phyloP scores from a whole-genome alignment of 30 jellyfish, hydroid and myxozoan species.

The Pelagia noctiluca region DNA sequence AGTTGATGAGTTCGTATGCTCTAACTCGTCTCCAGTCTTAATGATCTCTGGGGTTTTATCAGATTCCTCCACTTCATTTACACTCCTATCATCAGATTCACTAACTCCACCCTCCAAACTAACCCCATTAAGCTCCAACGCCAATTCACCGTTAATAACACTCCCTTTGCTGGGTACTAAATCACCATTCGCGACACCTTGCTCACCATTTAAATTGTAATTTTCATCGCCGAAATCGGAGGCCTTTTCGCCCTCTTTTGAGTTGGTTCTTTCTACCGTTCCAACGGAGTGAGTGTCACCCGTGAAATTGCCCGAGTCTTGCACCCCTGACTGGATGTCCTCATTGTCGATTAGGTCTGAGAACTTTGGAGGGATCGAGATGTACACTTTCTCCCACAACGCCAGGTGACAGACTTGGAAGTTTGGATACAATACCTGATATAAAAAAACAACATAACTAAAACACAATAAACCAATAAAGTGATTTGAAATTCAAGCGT shows the following conservation, averaged over 20 bases:
- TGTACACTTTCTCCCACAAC: slow-evolving; percentile 81
- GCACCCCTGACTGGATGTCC: slow-evolving; percentile 1
- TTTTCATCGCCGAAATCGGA: slow-evolving; percentile 7
- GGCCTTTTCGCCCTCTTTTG: neutral
- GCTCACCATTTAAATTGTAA: neutral
- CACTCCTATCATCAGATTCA: neutral
- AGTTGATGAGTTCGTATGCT: too few species aligned
- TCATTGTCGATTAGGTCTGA: slow-evolving; percentile 46
- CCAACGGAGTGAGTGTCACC: slow-evolving; percentile 29
- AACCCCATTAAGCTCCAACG: too few species aligned
- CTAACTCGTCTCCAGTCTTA: neutral
- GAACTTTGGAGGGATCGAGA: slow-evolving; percentile 57
- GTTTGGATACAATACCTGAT: slow-evolving; percentile 82
- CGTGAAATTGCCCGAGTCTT: slow-evolving; percentile 45
- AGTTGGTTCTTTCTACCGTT: neutral
- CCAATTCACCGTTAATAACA: too few species aligned
- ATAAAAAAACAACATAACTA: neutral
- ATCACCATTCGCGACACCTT: too few species aligned
- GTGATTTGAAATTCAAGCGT: neutral
- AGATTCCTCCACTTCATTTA: neutral
- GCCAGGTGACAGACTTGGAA: slow-evolving; percentile 73
- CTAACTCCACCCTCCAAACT: too few species aligned
- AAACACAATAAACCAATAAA: neutral
- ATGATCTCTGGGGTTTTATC: neutral
- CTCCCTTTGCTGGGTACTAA: too few species aligned